These are phyloP conservation scores for Pseudococcus viburni DNA, from an alignment of 2,888 invertebrate species.

Conservation along the genomic window DNA sequence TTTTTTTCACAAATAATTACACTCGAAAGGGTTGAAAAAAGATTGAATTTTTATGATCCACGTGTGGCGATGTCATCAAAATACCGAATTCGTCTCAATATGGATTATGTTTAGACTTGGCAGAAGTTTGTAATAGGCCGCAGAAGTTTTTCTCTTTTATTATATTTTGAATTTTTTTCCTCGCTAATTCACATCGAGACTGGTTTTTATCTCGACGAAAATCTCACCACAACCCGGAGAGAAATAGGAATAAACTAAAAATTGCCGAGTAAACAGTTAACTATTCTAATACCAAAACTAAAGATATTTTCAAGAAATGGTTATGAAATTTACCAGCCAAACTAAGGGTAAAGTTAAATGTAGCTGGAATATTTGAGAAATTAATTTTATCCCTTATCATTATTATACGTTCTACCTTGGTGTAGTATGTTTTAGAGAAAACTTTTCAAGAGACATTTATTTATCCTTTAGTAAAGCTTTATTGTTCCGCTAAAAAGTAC, in stretches of 20 bases:
- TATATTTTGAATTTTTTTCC: not conserved
- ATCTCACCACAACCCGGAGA: not conserved
- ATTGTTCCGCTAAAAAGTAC: conserved; percentile 23
- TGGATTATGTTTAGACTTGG: not conserved
- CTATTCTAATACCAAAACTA: not conserved
- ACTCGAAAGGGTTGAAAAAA: not conserved
- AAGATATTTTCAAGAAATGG: conserved; percentile 23
- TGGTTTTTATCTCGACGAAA: not conserved
- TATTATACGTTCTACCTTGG: conserved; percentile 15
- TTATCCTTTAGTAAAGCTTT: conserved; percentile 8
- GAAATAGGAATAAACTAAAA: not conserved
- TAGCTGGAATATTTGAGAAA: conserved; percentile 44
- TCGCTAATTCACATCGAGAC: not conserved
- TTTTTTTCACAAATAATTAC: not conserved
- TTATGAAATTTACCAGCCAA: conserved; percentile 3
- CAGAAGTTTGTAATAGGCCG: not conserved
- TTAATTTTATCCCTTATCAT: conserved; percentile 43
- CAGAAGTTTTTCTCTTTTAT: not conserved
- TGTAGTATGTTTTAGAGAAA: conserved; percentile 19
- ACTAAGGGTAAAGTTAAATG: conserved; percentile 46
- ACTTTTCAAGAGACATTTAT: conserved; percentile 33
- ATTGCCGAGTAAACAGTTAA: conserved; percentile 12
- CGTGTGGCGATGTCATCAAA: not conserved
- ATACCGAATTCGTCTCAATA: not conserved
- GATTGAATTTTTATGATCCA: not conserved